Conservation (phyloP, 2,797 vertebrate species). For the Pseudochaenichthys georgianus region DNA sequence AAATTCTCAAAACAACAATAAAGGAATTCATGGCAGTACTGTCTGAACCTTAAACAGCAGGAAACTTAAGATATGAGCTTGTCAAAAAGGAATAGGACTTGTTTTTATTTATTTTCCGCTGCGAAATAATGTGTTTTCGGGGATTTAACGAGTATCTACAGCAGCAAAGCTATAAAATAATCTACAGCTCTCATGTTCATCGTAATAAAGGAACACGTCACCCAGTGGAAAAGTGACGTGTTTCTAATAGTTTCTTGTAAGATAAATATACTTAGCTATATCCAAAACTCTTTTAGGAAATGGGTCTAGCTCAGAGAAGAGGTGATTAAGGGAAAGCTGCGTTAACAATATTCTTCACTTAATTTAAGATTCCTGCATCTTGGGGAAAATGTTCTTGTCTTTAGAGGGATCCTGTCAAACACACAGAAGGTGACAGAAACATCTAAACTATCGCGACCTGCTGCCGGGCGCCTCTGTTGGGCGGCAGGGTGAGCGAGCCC, state of each 20-base stretch:
- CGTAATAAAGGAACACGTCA: background rate
- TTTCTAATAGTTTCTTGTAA: background rate
- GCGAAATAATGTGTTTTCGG: background rate
- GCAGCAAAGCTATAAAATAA: background rate
- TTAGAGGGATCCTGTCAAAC: background rate
- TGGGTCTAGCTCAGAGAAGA: background rate
- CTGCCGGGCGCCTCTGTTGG: slow-evolving; percentile 80
- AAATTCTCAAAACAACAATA: background rate
- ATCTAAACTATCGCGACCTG: slow-evolving; percentile 37
- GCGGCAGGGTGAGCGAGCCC: slow-evolving; percentile 90
- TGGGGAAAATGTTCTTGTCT: background rate
- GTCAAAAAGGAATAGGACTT: background rate
- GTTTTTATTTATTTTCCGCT: background rate
- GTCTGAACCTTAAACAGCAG: background rate
- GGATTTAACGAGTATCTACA: background rate
- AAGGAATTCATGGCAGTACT: background rate
- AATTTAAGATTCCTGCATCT: background rate
- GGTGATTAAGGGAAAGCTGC: background rate
- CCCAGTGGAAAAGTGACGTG: background rate
- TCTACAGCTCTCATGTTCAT: background rate
- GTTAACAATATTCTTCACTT: background rate
- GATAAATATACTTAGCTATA: background rate
- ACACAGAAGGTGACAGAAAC: background rate
- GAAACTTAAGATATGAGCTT: background rate
- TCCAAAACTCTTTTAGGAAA: background rate